Evolutionary conservation across 2,113 vertebrate genomes (phyloP).

Genomic region (Caloenas nicobarica): DNA sequence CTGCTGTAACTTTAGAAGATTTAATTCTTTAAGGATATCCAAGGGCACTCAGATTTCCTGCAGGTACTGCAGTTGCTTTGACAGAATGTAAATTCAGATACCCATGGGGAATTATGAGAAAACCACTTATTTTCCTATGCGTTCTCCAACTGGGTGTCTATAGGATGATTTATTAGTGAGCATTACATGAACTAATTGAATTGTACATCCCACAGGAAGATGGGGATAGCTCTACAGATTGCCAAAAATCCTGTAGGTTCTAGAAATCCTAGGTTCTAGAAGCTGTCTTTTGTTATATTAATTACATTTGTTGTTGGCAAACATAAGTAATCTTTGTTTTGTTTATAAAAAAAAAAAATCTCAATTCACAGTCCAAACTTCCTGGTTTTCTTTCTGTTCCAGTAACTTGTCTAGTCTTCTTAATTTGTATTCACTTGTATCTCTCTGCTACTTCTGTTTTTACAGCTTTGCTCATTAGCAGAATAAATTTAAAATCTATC

Average conservation of each 20-base stretch:
- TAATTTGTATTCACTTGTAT: background rate
- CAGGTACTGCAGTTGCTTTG: slow-evolving; percentile 33
- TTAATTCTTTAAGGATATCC: slow-evolving; percentile 32
- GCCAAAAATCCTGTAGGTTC: slow-evolving; percentile 64
- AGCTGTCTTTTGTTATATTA: slow-evolving; percentile 52
- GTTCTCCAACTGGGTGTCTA: background rate
- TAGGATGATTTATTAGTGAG: slow-evolving; percentile 70
- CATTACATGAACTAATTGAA: slow-evolving; percentile 76
- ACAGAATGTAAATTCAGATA: slow-evolving; percentile 53
- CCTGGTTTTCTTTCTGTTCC: background rate
- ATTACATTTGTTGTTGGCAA: slow-evolving; percentile 56
- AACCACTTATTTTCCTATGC: slow-evolving; percentile 45
- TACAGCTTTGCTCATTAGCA: background rate
- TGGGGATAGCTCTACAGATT: slow-evolving; percentile 45
- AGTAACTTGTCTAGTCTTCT: background rate
- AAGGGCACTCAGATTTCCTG: slow-evolving; percentile 35
- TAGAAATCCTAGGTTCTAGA: slow-evolving; percentile 53
- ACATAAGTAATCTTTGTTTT: background rate
- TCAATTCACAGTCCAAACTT: slow-evolving; percentile 39
- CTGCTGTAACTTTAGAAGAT: background rate
- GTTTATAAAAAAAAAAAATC: background rate
- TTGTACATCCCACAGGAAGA: slow-evolving; percentile 69
- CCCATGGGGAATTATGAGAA: slow-evolving; percentile 20
- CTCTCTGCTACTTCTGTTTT: background rate
- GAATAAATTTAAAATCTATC: background rate